Evolutionary conservation across 2,797 vertebrate genomes (phyloP).

Genomic region (Prunella strophiata): DNA sequence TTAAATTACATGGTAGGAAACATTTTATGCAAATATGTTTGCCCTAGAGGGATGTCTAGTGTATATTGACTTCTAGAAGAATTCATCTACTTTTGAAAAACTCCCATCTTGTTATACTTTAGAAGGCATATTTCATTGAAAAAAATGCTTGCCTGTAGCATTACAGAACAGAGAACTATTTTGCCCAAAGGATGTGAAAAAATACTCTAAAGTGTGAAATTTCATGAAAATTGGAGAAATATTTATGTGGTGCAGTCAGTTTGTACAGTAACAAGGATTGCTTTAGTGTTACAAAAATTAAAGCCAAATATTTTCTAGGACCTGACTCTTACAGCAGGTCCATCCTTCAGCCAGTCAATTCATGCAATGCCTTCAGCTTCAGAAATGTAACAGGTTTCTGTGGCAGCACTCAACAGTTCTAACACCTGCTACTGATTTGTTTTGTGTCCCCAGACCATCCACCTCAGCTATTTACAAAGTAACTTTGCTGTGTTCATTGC

Average conservation of each 20-base stretch:
- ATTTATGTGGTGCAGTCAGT: background rate
- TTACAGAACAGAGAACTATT: background rate
- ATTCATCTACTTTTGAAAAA: background rate
- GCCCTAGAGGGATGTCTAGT: background rate
- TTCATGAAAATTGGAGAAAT: background rate
- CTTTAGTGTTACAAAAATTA: background rate
- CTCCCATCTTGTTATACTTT: background rate
- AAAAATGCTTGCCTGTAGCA: background rate
- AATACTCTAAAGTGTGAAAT: background rate
- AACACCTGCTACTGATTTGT: background rate
- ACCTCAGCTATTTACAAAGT: background rate
- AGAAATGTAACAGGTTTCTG: background rate
- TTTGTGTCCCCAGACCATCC: background rate
- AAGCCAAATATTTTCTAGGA: background rate
- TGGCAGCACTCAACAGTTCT: background rate
- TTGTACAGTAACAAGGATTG: background rate
- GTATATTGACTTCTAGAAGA: background rate
- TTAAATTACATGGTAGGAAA: background rate
- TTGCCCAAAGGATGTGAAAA: background rate
- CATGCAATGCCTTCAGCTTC: background rate
- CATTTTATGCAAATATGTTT: background rate
- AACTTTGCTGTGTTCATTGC: background rate
- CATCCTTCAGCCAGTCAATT: background rate
- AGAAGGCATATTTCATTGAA: background rate
- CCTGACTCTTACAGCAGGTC: background rate